Evolutionary conservation across 2,888 invertebrate species (phyloP), one percentile per base, ranked within the genome.

Genomic region (Megamerina dolium): DNA sequence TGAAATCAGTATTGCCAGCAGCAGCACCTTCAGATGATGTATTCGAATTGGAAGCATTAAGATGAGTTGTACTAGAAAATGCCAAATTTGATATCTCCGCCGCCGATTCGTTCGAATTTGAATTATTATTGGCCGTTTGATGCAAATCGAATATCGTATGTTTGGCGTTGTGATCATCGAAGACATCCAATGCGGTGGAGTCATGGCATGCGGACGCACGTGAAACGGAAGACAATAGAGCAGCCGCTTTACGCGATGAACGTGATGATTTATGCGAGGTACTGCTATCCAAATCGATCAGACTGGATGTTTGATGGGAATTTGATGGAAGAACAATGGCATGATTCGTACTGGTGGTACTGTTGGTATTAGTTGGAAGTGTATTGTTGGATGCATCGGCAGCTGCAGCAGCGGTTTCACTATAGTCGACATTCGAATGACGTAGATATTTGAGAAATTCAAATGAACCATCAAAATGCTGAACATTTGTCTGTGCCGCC

Each of bases 131-230:
- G 19, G 51, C 48, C 30, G 60, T 61, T 35, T 68, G 67, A 50
- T 70, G 69, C 37, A 70, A 50, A 49, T 70, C 70, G 43, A 67
- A 70, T 23, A 70, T 60, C 3, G 64, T 68, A 43, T 66, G 66
- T 43, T 70, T 70, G n/a, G 70, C 64, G 41, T 70, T 69, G 51
- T 70, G 70, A 59, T 70, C 70, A 59, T 70, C 70, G 38, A 69
- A 68, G 14, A 63, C 61, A 45, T 69, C 68, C 38, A 68, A 45
- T 5, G 64, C 58, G 43, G 64, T 57, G 41, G 65, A 57, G 38
- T 64, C 64, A 26, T 63, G 52, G 43, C 55, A 61, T 39, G 63
- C 64, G 50, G 66, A 59, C n/a, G 66, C 61, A 36, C 65, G 50
- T 35, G 61, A 61, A n/a, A 64, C 67, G 35, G 69, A 55, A 52